phyloP scores from a whole-genome alignment of 2,113 vertebrate species.

The Strix uralensis region DNA sequence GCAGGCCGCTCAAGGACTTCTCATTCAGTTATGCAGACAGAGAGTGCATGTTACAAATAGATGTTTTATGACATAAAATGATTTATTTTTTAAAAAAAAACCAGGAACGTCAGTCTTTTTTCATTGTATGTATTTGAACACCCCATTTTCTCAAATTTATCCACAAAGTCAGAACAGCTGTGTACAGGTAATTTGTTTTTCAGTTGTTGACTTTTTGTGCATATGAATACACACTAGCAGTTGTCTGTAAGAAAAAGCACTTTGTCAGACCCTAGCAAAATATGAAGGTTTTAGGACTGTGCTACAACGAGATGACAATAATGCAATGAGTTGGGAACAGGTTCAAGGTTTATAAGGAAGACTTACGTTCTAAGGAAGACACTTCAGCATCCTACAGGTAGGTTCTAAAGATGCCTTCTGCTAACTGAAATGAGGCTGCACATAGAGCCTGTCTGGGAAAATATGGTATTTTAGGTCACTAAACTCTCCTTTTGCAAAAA shows the following conservation, averaged over 20 bases:
- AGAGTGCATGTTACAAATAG: neutral
- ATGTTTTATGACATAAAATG: neutral
- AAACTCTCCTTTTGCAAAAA: constrained; percentile 4
- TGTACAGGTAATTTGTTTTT: neutral
- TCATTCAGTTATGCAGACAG: constrained; percentile 1
- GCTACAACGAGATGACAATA: neutral
- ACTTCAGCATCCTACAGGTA: neutral
- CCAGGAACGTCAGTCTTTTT: neutral
- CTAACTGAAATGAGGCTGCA: neutral
- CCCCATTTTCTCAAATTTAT: neutral
- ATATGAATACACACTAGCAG: neutral
- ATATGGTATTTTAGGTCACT: neutral
- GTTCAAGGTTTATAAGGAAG: neutral
- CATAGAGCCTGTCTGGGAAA: neutral
- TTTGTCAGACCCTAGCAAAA: neutral
- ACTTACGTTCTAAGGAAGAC: neutral
- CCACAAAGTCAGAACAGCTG: neutral
- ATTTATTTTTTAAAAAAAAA: neutral
- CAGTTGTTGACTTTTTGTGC: neutral
- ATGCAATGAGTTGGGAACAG: neutral
- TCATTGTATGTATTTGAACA: neutral
- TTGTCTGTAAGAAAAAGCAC: neutral
- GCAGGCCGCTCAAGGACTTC: neutral
- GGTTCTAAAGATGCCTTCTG: neutral
- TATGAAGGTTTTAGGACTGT: neutral